Conservation (phyloP, 2,888 invertebrate species). For the Rhyacophila evoluta region DNA sequence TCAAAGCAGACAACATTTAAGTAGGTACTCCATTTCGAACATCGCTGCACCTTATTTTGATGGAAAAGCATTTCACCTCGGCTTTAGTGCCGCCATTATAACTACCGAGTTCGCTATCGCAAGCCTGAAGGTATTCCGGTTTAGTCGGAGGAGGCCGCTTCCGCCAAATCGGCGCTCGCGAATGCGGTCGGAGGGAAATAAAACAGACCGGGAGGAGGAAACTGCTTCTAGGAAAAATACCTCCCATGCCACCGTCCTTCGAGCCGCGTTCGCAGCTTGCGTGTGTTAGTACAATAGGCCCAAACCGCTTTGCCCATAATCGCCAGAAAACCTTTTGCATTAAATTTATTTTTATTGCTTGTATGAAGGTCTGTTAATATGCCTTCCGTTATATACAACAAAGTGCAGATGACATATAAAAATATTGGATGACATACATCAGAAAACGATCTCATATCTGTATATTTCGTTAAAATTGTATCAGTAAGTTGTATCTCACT, state of each 20-base stretch:
- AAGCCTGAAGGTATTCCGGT: slow-evolving; percentile 10
- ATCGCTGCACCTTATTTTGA: not conserved
- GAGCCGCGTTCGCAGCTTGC: not conserved
- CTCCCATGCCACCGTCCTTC: not conserved
- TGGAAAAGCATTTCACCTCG: not conserved
- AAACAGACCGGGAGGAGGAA: not conserved
- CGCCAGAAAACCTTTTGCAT: not conserved
- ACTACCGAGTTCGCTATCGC: not conserved
- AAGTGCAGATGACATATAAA: too few relatives aligned
- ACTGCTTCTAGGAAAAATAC: not conserved
- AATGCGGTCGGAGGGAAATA: not conserved
- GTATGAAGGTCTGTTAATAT: not conserved
- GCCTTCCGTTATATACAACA: too few relatives aligned
- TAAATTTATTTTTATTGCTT: not conserved
- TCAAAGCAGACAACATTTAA: too few relatives aligned
- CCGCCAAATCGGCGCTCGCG: slow-evolving; percentile 19
- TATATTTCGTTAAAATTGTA: too few relatives aligned
- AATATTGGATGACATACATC: too few relatives aligned
- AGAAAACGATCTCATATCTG: too few relatives aligned
- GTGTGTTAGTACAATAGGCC: not conserved
- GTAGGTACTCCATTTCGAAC: not conserved
- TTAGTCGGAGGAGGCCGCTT: slow-evolving; percentile 4
- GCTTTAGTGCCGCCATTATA: not conserved
- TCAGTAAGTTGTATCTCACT: too few relatives aligned
- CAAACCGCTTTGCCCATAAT: not conserved